phyloP scores from a whole-genome alignment of 2,888 invertebrate species.

The Pristionchus maxplancki region DNA sequence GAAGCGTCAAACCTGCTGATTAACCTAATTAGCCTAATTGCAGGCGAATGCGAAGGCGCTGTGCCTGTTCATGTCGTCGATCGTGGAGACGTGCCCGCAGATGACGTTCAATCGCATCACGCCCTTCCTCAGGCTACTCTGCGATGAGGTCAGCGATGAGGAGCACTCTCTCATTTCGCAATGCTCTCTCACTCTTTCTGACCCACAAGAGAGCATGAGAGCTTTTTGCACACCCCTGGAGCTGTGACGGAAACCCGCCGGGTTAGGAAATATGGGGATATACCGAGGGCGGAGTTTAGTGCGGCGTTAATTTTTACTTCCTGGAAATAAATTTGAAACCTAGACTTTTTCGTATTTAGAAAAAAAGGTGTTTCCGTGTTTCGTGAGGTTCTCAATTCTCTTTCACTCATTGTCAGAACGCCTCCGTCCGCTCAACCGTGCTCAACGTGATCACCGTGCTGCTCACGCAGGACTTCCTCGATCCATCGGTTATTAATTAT shows the following conservation, averaged over 20 bases:
- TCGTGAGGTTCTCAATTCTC: background rate
- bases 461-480: conserved; percentile 23
- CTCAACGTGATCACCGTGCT: conserved; percentile 53
- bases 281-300: too few relatives aligned
- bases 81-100: conserved; percentile 55
- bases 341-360: background rate
- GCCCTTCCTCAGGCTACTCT: conserved; percentile 51
- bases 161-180: too few relatives aligned
- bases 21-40: background rate
- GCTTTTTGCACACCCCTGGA: too few relatives aligned
- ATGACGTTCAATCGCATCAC: conserved; percentile 49
- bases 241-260: too few relatives aligned
- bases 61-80: conserved; percentile 52
- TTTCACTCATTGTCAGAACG: conserved; percentile 43
- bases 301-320: too few relatives aligned
- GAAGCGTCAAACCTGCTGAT: background rate
- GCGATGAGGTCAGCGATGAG: conserved; percentile 55
- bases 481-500: background rate
- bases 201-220: background rate
- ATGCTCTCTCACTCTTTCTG: too few relatives aligned
- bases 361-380: too few relatives aligned
- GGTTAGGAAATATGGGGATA: too few relatives aligned
- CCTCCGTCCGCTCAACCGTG: conserved; percentile 54
- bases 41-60: conserved; percentile 53
- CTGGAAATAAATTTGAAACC: too few relatives aligned